These are phyloP conservation scores for Henricia sp. DNA, from an alignment of 53 echinoderm and acorn worm species.

Conservation along the genomic window DNA sequence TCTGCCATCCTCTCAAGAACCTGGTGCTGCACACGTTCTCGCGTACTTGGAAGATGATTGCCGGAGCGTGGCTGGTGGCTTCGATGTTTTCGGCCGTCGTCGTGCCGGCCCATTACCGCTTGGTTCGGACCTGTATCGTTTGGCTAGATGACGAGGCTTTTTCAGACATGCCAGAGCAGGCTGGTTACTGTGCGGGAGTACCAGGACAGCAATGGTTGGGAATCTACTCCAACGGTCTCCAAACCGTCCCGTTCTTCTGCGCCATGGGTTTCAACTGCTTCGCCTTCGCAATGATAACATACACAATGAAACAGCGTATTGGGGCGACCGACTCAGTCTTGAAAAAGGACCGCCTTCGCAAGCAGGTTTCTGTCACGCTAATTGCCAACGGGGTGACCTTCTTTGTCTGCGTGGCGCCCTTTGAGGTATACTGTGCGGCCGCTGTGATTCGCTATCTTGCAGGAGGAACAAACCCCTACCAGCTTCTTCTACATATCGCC, in stretches of 20 bases:
- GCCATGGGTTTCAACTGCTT: conserved; percentile 45
- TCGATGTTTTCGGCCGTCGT: conserved; percentile 42
- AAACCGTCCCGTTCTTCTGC: conserved; percentile 57
- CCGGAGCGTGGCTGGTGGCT: conserved; percentile 67
- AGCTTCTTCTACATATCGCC: conserved; percentile 7
- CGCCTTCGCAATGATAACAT: conserved; percentile 42
- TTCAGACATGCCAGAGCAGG: conserved; percentile 17
- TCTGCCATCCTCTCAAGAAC: conserved; percentile 68
- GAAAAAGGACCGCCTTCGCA: conserved; percentile 17
- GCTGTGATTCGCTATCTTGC: not conserved
- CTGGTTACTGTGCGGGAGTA: conserved; percentile 43
- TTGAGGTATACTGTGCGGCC: conserved; percentile 1
- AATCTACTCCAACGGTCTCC: conserved; percentile 24
- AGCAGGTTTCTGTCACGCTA: conserved; percentile 64
- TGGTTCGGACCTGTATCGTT: conserved; percentile 42
- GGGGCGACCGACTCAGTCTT: not conserved
- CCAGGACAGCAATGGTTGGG: conserved; percentile 8
- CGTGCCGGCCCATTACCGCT: conserved; percentile 55
- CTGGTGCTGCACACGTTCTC: conserved; percentile 55
- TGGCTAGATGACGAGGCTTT: conserved; percentile 44
- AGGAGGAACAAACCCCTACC: not conserved
- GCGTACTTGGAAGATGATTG: conserved; percentile 64
- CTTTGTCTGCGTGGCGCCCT: conserved; percentile 61
- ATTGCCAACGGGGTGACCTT: conserved; percentile 57
- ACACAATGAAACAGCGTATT: conserved; percentile 12